phyloP scores from a whole-genome alignment of 2,113 vertebrate species.

The Sialia sialis region DNA sequence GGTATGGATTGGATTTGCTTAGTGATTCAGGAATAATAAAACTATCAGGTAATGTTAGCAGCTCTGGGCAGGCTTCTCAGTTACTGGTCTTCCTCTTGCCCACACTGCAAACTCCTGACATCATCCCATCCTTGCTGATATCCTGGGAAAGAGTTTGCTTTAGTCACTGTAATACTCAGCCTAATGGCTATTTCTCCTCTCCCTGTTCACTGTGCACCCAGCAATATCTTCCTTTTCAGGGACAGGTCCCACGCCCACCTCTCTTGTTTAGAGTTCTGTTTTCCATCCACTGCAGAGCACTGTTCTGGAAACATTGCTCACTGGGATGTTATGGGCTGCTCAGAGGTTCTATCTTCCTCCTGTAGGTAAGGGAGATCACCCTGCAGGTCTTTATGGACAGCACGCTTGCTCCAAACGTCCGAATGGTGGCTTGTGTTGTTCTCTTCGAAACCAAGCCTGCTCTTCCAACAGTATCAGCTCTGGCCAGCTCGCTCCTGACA shows the following conservation, averaged over 20 bases:
- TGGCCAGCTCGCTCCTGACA: slow-evolving; percentile 72
- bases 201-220: neutral
- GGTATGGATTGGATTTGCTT: neutral
- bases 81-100: neutral
- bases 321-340: neutral
- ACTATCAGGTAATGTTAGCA: neutral
- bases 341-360: neutral
- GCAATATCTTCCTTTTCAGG: neutral
- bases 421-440: slow-evolving; percentile 80
- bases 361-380: slow-evolving; percentile 76
- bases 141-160: neutral
- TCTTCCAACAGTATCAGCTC: slow-evolving; percentile 68
- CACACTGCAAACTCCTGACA: neutral
- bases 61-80: neutral
- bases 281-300: neutral
- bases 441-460: slow-evolving; percentile 81
- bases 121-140: neutral
- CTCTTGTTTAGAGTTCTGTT: neutral
- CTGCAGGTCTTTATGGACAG: slow-evolving; percentile 80
- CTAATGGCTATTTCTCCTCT: neutral
- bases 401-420: slow-evolving; percentile 74
- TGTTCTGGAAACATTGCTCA: neutral
- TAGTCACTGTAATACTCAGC: neutral
- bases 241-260: fast-evolving
- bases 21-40: neutral